Conservation (phyloP, 2,797 vertebrate genomes). For the Sebastolobus altivelis region DNA sequence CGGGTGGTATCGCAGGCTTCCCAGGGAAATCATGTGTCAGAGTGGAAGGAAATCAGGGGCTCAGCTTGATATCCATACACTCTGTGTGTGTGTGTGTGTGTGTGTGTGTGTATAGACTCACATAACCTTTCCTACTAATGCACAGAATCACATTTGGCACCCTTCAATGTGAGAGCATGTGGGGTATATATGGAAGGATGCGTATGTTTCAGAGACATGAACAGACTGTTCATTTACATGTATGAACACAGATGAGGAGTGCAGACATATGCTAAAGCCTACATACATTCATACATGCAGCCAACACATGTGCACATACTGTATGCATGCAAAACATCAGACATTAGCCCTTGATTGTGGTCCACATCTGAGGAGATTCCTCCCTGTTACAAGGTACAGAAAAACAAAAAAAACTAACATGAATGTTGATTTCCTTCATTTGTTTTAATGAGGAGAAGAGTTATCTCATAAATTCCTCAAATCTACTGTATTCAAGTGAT, state of each 20-base stretch:
- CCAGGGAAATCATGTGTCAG: conserved; percentile 79
- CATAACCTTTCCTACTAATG: conserved; percentile 1
- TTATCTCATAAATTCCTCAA: background rate
- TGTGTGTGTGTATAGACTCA: conserved; percentile 11
- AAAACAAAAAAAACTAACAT: background rate
- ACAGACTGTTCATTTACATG: conserved; percentile 41
- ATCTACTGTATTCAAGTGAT: background rate
- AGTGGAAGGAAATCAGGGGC: conserved; percentile 55
- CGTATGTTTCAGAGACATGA: conserved; percentile 21
- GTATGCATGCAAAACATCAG: conserved; percentile 2
- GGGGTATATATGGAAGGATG: conserved; percentile 21
- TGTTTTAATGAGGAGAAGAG: background rate
- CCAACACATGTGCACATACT: background rate
- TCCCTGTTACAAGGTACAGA: background rate
- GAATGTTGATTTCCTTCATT: background rate
- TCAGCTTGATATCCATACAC: conserved; percentile 55
- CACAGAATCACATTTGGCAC: conserved; percentile 36
- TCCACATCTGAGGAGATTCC: background rate
- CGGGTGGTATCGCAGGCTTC: conserved; percentile 71
- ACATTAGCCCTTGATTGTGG: background rate
- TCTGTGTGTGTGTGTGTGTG: conserved; percentile 24
- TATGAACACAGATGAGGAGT: conserved; percentile 15
- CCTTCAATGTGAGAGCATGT: conserved; percentile 18
- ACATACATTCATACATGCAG: conserved; percentile 9
- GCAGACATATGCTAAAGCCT: conserved; percentile 13